These are phyloP conservation scores for Macrochelys suwanniensis DNA, from an alignment of 2,797 vertebrate genomes.

Conservation along the genomic window DNA sequence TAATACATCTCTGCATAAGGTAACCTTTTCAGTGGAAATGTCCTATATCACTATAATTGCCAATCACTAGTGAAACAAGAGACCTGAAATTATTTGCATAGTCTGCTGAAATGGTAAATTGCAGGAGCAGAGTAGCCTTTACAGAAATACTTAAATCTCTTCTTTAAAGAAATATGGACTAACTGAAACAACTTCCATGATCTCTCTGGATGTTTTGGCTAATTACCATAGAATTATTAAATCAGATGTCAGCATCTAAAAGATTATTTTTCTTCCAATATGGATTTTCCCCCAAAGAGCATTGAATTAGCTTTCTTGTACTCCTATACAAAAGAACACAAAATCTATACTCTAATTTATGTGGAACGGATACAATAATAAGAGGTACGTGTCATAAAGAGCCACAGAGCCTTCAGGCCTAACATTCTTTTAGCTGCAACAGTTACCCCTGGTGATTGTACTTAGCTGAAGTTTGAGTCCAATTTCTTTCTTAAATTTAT, in stretches of 20 bases:
- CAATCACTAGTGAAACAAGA: conserved; percentile 54
- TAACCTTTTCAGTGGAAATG: conserved; percentile 48
- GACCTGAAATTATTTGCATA: conserved; percentile 61
- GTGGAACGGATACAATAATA: conserved; percentile 70
- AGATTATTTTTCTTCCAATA: conserved; percentile 46
- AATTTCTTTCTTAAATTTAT: conserved; percentile 64
- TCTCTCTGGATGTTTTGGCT: conserved; percentile 21
- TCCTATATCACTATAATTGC: conserved; percentile 67
- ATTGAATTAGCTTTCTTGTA: conserved; percentile 62
- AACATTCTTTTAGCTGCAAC: conserved; percentile 55
- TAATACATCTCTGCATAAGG: conserved; percentile 40
- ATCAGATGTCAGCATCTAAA: conserved; percentile 43
- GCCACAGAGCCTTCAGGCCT: conserved; percentile 53
- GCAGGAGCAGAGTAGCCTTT: not conserved
- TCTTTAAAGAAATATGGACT: not conserved
- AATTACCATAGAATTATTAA: conserved; percentile 48
- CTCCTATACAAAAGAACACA: conserved; percentile 51
- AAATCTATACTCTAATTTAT: conserved; percentile 74
- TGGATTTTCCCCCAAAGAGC: conserved; percentile 52
- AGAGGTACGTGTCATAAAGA: conserved; percentile 59
- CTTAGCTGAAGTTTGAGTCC: conserved; percentile 69
- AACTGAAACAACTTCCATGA: conserved; percentile 27
- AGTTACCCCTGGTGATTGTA: conserved; percentile 37
- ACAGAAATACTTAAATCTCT: conserved; percentile 44
- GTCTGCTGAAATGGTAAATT: conserved; percentile 57